Percentiles rank a stretch among this genome's conserved stretches.
Evolutionary conservation across 2,113 vertebrate genomes (phyloP).

Genomic region (Pantherophis guttatus): DNA sequence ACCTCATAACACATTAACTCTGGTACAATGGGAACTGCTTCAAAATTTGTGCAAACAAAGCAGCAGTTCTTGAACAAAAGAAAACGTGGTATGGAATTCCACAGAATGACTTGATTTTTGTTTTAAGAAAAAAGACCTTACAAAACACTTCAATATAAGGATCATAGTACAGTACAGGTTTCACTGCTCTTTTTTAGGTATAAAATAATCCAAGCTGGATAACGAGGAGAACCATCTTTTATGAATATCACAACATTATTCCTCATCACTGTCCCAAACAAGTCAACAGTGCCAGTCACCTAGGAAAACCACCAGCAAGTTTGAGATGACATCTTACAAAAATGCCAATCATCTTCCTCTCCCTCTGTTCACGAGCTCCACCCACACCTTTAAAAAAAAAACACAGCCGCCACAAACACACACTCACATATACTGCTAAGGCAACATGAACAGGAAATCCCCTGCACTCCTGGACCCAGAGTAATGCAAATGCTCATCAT

Average conservation of each 20-base stretch:
- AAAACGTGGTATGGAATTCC: neutral
- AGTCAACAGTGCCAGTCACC: neutral
- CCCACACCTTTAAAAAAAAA: conserved; percentile 18
- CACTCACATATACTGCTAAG: neutral
- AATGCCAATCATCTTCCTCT: neutral
- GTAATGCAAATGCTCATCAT: conserved; percentile 29
- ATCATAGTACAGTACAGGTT: neutral
- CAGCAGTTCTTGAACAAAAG: conserved; percentile 10
- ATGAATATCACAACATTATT: neutral
- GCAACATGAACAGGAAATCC: conserved; percentile 33
- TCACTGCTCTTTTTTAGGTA: neutral
- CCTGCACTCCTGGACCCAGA: conserved; percentile 18
- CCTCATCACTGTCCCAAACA: neutral
- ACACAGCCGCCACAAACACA: neutral
- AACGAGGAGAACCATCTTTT: neutral
- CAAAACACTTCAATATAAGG: neutral
- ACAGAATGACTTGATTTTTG: neutral
- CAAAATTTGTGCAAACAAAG: neutral
- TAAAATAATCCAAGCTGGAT: neutral
- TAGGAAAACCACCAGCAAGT: neutral
- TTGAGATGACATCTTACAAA: neutral
- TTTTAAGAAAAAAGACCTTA: neutral
- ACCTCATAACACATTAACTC: neutral
- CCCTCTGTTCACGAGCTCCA: neutral
- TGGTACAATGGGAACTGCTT: neutral